These are phyloP conservation scores for Muntiacus muntjak DNA, from an alignment of 2,113 vertebrate genomes.

Conservation along the genomic window DNA sequence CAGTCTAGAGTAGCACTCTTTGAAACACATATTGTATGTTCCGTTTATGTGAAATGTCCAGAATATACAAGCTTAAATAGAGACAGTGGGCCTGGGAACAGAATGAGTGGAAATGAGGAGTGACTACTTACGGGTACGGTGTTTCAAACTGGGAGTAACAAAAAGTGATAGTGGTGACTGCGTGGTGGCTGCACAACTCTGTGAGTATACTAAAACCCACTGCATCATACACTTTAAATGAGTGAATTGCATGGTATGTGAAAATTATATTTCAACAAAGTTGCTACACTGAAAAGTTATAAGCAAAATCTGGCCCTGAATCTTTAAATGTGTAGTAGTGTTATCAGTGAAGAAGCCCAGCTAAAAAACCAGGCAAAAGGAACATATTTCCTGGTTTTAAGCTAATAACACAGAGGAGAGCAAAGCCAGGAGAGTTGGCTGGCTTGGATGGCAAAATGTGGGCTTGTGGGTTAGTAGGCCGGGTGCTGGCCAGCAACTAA, in stretches of 20 bases:
- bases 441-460: background rate
- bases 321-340: background rate
- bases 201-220: background rate
- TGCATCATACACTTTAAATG: background rate
- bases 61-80: background rate
- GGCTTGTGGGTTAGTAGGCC: background rate
- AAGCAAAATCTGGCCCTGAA: background rate
- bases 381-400: constrained; percentile 12
- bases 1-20: background rate
- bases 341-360: background rate
- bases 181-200: background rate
- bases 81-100: background rate
- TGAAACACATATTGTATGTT: background rate
- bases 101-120: background rate
- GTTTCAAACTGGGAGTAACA: background rate
- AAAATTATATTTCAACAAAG: background rate
- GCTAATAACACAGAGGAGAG: background rate
- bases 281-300: background rate
- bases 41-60: background rate
- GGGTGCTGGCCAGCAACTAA: background rate
- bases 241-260: background rate
- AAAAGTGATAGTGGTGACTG: background rate
- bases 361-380: background rate
- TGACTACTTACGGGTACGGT: accelerated
- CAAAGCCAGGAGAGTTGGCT: background rate